A percentile compares a stretch with the other conserved stretches of the same genome.
Evolutionary conservation across 2,888 invertebrate species (phyloP).

Genomic region (Cloeon dipterum): DNA sequence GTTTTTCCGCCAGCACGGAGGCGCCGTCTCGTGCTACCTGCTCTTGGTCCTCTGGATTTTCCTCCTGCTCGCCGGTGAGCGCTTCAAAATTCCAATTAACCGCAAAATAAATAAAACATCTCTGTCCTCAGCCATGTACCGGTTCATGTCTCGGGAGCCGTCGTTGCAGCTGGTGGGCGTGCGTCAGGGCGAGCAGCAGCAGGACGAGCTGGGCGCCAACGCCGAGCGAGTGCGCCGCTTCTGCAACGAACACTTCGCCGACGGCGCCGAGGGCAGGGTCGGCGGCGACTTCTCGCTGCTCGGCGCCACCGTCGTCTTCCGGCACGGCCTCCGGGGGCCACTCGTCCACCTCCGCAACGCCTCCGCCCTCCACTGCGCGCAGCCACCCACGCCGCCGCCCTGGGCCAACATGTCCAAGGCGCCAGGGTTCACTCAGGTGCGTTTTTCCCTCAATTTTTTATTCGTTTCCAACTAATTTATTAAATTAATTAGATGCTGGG

Average conservation of each 20-base stretch:
- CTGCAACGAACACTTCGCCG: too few species aligned
- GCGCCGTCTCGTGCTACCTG: slow-evolving; percentile 60
- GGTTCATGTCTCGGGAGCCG: background rate
- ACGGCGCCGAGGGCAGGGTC: slow-evolving; percentile 20
- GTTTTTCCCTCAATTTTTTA: slow-evolving; percentile 15
- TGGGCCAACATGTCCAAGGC: slow-evolving; percentile 6
- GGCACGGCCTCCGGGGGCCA: slow-evolving; percentile 80
- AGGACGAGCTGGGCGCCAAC: too few species aligned
- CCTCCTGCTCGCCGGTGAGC: slow-evolving; percentile 44
- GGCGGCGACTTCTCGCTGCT: slow-evolving; percentile 37
- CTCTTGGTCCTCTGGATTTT: slow-evolving; percentile 65
- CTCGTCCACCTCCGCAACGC: slow-evolving; percentile 61
- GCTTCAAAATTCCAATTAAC: too few species aligned
- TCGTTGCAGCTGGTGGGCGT: too few species aligned
- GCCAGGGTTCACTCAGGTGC: slow-evolving; percentile 14
- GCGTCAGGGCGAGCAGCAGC: too few species aligned
- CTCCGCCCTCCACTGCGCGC: slow-evolving; percentile 44
- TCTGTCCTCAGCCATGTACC: slow-evolving; percentile 2
- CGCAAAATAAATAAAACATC: background rate
- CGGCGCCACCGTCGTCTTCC: slow-evolving; percentile 48
- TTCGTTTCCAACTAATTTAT: slow-evolving; percentile 29
- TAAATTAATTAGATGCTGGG: slow-evolving; percentile 50
- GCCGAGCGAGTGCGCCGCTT: too few species aligned
- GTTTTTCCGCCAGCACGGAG: slow-evolving; percentile 41
- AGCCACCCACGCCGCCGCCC: slow-evolving; percentile 6